Base-by-base conservation (phyloP, 2,113 vertebrate genomes). In the Gracilinanus agilis region DNA sequence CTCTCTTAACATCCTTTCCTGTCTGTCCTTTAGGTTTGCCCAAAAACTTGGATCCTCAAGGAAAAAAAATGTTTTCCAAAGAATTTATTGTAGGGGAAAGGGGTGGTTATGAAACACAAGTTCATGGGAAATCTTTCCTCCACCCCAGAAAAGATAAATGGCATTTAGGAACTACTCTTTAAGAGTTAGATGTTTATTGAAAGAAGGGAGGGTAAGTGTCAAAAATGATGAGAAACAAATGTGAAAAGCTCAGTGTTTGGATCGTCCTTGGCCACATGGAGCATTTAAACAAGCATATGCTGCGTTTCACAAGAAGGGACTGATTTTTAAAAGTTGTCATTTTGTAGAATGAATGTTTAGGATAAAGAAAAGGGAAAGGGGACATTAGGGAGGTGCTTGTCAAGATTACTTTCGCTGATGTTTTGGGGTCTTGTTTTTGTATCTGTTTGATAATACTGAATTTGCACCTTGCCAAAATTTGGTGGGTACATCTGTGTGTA, bases 201-300 rank as follows among this genome's bases (percentile, higher is more conserved):
- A 97, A 96, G 94, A 97, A 67, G 34, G 75, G 98, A 98, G 92
- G 91, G 67, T 94, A 94, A 94, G 95, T 98, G 96, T 97, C 97
- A 97, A 97, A 96, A 96, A 97, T 24, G 90, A 97, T 93, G 97
- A 96, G 92, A 97, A 97, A 98, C 90, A 95, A 96, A 96, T 98
- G 90, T 94, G 93, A 91, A 97, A 97, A 94, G 91, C 53, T 94
- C 97, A 96, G 58, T 95, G 90, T 97, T 98, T 97, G 96, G 94
- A 94, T 56, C 40, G 67, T 83, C 89, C 96, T 83, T 83, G 96
- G 97, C 97, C 96, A 96, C 94, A 97, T 94, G 98, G 96, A 97
- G 55, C 55, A 0, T 55, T 97, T 96, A 97, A 96, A 95, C 93
- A 96, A 97, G 93, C 94, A 98, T 97, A 98, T 97, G 91, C 91